Base-by-base conservation (phyloP, 2,888 invertebrate species). In the Tortrix viridana region DNA sequence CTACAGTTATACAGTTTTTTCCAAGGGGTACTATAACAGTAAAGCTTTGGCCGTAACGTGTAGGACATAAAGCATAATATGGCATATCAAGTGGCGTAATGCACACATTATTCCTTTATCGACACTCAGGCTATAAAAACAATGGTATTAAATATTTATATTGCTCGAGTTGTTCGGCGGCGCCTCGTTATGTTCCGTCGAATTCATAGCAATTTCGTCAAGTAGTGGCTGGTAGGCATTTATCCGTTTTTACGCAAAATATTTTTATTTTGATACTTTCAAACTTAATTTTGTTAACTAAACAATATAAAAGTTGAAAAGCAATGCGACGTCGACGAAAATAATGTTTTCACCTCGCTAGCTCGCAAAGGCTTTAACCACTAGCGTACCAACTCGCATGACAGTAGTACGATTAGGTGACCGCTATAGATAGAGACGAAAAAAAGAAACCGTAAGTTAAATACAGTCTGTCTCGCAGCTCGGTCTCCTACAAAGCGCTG, bases 101-200 rank as follows among this genome's bases (percentile, higher is more conserved):
- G 67, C 67, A 67, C 75, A 80, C 82, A 85, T 84, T 80, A 84
- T 82, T 84, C 77, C 78, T 83, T 81, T 84, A 86, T 84, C 80
- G 81, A 74, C 70, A 73, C 77, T 71, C 65, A 41, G 63, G 69
- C 71, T 67, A 69, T 72, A 73, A 71, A 69, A 77, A 76, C 77
- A 78, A 76, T 76, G 75, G 73, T 75, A 75, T 79, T 79, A 79
- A 82, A 84, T 82, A 84, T 84, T 81, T 81, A 83, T 83, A 75
- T 70, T 69, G 67, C 58, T 23, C n/a, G 55, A 50, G 49, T 19
- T 56, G 23, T 38, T 52, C 50, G 46, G 57, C 56, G 56, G 62
- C 62, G 62, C 56, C 62, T 7, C 4, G 55, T 19, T 37, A 37
- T 32, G 19, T 19, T 50, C 5, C 6, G 16, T n/a, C 5, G 49